A percentile compares a stretch with the other conserved stretches of the same genome.
Evolutionary conservation across 2,888 invertebrate species (phyloP).

Genomic region (Latrodectus elegans): DNA sequence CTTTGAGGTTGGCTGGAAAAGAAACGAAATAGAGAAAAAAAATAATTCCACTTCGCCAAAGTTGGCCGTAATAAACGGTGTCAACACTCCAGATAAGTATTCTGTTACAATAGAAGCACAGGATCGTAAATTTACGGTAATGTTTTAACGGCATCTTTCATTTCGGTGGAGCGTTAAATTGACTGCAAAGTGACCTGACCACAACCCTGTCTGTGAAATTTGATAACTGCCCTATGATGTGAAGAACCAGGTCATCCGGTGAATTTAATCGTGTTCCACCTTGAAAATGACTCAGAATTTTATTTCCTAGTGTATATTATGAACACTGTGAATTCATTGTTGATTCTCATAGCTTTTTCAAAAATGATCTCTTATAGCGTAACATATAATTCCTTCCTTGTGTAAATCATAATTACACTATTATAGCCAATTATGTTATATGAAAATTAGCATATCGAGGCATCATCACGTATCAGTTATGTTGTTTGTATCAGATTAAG

Average conservation of each 20-base stretch:
- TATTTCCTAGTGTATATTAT: no score
- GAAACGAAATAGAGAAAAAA: neutral
- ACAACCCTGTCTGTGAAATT: neutral
- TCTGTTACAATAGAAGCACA: constrained; percentile 37
- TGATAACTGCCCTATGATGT: neutral
- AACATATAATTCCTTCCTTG: no score
- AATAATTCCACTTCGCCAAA: neutral
- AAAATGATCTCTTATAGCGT: no score
- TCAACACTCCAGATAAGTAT: constrained; percentile 53
- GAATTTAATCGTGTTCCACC: neutral
- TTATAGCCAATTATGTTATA: no score
- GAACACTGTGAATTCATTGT: no score
- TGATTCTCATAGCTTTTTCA: no score
- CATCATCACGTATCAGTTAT: no score
- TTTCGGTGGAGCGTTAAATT: constrained; percentile 48
- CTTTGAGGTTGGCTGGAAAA: neutral
- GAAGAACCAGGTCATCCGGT: neutral
- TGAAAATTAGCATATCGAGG: no score
- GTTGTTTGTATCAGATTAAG: no score
- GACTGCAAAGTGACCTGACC: constrained; percentile 36
- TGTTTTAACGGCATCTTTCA: constrained; percentile 52
- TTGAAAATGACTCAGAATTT: no score
- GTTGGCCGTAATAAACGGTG: constrained; percentile 57
- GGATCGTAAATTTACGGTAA: constrained; percentile 64
- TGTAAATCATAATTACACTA: no score